A percentile compares a stretch with the other conserved stretches of the same genome.
These are phyloP conservation scores for Colossoma macropomum DNA, from an alignment of 2,113 vertebrate species.

Conservation along the genomic window DNA sequence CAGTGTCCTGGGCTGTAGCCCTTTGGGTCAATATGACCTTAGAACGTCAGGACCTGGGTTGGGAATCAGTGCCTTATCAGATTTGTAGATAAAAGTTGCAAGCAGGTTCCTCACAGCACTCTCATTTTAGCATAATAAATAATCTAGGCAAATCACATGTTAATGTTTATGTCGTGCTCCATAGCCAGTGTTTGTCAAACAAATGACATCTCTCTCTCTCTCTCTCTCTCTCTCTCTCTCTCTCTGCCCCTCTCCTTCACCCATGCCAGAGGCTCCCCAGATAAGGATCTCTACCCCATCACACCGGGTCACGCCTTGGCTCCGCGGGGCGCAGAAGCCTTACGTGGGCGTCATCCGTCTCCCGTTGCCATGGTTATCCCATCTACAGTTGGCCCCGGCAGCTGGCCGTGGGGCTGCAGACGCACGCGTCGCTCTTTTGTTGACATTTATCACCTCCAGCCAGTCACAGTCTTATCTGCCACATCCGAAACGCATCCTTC, in stretches of 20 bases:
- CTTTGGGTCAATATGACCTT: too few relatives aligned
- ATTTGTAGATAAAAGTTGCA: too few relatives aligned
- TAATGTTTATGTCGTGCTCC: neutral
- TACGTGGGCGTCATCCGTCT: slow-evolving; percentile 50
- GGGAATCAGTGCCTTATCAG: too few relatives aligned
- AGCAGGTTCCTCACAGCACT: too few relatives aligned
- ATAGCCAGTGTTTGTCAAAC: neutral
- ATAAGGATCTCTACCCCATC: slow-evolving; percentile 21
- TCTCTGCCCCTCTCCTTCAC: neutral
- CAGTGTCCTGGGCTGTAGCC: too few relatives aligned
- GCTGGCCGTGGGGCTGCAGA: slow-evolving; percentile 54
- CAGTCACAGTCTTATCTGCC: slow-evolving; percentile 62
- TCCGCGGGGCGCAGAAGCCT: slow-evolving; percentile 41
- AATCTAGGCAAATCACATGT: too few relatives aligned
- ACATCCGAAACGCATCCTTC: slow-evolving; percentile 36
- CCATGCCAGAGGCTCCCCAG: neutral
- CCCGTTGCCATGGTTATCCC: slow-evolving; percentile 65
- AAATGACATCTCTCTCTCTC: neutral
- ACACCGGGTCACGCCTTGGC: slow-evolving; percentile 34
- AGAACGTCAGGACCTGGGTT: too few relatives aligned
- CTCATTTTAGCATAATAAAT: too few relatives aligned
- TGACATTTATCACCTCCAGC: slow-evolving; percentile 63
- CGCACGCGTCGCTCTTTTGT: slow-evolving; percentile 39
- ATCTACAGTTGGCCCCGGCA: slow-evolving; percentile 2
- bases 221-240: neutral